Base-by-base conservation (phyloP, 2,113 vertebrate genomes). In the Galeopterus variegatus region DNA sequence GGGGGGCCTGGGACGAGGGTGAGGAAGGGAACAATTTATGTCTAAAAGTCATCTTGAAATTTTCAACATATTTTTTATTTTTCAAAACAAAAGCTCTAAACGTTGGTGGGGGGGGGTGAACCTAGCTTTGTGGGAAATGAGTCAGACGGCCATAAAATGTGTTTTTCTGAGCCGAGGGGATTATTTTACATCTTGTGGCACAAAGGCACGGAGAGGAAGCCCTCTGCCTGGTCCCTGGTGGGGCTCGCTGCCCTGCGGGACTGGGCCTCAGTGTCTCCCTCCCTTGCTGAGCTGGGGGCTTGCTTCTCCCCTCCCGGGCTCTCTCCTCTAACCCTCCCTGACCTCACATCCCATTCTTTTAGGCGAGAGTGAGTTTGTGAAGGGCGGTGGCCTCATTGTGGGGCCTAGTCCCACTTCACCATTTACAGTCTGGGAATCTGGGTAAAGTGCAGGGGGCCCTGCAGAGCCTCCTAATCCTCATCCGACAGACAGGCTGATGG, bases 31-130 rank as follows among this genome's bases (percentile, higher is more conserved):
- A 76, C 94, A 80, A 97, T 97, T 87, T 89, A 18, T 33, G 69
- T 93, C 98, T 96, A 97, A 98, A 98, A 98, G 75, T 97, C 96
- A 97, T 97, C 98, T 96, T 88, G 90, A 98, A 94, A 95, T 97
- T 98, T 96, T 96, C 95, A 96, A 21, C 24, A 85, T 79, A 26
- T 91, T 98, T 98, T 94, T 72, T 95, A 90, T 98, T 98, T 98
- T 98, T 98, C 77, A 96, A 96, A 97, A 96, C 97, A 98, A 98
- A 97, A 98, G 97, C 92, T 88, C 88, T 97, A 94, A 89, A 96
- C 56, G 97, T 69, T 26, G 82, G 13, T 33, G 48, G 17, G 15
- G 28, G 26, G 65, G 64, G 92, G 19, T 97, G 45, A 92, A 85
- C 93, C 91, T 92, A 45, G 90, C 93, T 96, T 96, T 98, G 98